Percentiles rank a stretch among this genome's conserved stretches.
Evolutionary conservation across 2,888 invertebrate species (phyloP).

Genomic region (Tachina lurida): DNA sequence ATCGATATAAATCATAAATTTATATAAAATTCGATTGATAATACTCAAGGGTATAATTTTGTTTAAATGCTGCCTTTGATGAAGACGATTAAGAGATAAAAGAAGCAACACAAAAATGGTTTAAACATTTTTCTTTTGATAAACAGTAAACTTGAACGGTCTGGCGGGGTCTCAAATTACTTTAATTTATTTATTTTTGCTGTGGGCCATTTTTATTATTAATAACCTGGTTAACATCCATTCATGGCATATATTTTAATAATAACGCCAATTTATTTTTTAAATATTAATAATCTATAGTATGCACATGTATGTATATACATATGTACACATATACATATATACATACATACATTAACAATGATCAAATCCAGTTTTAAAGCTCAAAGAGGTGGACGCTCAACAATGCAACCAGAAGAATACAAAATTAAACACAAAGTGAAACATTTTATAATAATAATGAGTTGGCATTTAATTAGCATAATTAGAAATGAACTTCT

Average conservation of each 20-base stretch:
- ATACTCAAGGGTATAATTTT: conserved; percentile 54
- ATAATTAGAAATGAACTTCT: conserved; percentile 63
- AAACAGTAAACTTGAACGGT: conserved; percentile 19
- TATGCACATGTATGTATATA: neutral
- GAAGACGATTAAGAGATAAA: conserved; percentile 9
- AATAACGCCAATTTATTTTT: conserved; percentile 50
- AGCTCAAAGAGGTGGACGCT: conserved; percentile 39
- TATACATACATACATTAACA: too few relatives aligned
- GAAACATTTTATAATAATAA: conserved; percentile 37
- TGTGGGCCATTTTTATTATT: conserved; percentile 50
- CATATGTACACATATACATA: too few relatives aligned
- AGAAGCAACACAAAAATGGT: conserved; percentile 9
- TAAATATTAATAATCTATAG: neutral
- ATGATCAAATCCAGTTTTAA: conserved; percentile 1
- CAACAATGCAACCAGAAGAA: conserved; percentile 20
- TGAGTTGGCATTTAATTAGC: conserved; percentile 65
- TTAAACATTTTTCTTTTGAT: conserved; percentile 43
- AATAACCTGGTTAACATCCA: conserved; percentile 59
- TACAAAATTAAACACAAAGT: neutral
- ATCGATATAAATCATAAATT: conserved; percentile 12
- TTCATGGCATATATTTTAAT: conserved; percentile 52
- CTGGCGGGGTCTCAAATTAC: conserved; percentile 47
- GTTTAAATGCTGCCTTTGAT: conserved; percentile 4
- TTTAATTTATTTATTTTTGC: conserved; percentile 14
- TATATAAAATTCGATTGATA: conserved; percentile 35